Conservation (phyloP, 2,888 invertebrate genomes). For the Parnassius orleans region DNA sequence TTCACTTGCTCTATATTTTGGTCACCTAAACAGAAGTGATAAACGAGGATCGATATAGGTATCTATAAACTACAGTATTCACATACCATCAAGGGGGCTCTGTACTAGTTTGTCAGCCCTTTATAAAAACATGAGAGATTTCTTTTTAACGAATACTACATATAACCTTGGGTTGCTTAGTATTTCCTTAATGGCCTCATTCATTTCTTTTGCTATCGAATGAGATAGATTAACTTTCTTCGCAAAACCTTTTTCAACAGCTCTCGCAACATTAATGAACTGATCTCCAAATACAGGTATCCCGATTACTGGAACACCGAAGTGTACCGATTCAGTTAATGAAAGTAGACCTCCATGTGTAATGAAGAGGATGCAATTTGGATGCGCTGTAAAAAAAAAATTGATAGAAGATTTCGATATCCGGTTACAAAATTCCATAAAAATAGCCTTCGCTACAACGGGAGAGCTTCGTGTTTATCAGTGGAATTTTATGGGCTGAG, state of each 20-base stretch:
- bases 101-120: too few relatives aligned
- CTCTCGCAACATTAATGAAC: conserved; percentile 46
- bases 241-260: conserved; percentile 48
- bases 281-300: conserved; percentile 56
- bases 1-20: too few relatives aligned
- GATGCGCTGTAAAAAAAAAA: conserved; percentile 48
- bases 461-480: too few relatives aligned
- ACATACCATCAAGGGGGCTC: too few relatives aligned
- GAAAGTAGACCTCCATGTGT: conserved; percentile 56
- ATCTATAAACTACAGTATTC: too few relatives aligned
- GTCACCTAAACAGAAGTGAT: too few relatives aligned
- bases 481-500: too few relatives aligned
- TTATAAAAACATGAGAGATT: not conserved
- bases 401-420: too few relatives aligned
- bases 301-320: conserved; percentile 52
- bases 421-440: too few relatives aligned
- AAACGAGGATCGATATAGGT: too few relatives aligned
- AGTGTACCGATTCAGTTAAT: conserved; percentile 50
- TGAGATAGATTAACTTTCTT: conserved; percentile 42
- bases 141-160: not conserved
- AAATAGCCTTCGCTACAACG: too few relatives aligned
- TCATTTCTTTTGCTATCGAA: conserved; percentile 41
- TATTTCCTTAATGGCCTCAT: conserved; percentile 45
- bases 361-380: conserved; percentile 52
- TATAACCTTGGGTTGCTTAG: conserved; percentile 45